Percentiles rank a stretch among this genome's conserved stretches.
Conservation (phyloP, 2,797 vertebrate species). For the Lepidocolaptes lacrymiger region DNA sequence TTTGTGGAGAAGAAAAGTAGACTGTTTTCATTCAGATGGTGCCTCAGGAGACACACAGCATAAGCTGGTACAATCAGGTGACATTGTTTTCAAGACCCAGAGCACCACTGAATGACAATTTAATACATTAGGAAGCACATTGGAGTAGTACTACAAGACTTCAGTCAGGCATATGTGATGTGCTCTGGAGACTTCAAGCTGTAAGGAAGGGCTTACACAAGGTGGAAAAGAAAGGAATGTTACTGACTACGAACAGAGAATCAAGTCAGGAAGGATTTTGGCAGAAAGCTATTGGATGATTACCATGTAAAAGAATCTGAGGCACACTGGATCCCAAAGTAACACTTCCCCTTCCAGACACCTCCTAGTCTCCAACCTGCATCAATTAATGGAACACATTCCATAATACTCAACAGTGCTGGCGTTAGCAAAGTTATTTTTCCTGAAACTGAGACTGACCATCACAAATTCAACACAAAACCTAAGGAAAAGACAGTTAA, state of each 20-base stretch:
- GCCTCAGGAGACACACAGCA: background rate
- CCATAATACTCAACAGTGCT: background rate
- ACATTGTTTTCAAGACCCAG: constrained; percentile 49
- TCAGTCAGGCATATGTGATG: background rate
- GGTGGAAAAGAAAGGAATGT: background rate
- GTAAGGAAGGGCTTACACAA: background rate
- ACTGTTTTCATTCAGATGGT: background rate
- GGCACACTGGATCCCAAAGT: background rate
- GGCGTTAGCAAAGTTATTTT: background rate
- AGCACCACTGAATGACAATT: constrained; percentile 49
- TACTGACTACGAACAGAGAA: background rate
- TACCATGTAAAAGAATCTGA: background rate
- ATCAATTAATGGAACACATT: background rate
- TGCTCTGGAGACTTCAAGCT: background rate
- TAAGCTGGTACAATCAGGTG: background rate
- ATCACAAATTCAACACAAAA: background rate
- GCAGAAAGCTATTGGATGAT: background rate
- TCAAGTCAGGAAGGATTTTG: constrained; percentile 1
- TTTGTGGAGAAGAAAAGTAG: background rate
- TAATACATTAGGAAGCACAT: background rate
- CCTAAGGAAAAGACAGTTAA: background rate
- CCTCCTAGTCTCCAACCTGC: background rate
- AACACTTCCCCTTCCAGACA: background rate
- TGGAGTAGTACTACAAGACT: background rate
- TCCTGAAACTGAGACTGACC: background rate